Evolutionary conservation across 2,113 vertebrate species (phyloP).

Genomic region (Cebus imitator): DNA sequence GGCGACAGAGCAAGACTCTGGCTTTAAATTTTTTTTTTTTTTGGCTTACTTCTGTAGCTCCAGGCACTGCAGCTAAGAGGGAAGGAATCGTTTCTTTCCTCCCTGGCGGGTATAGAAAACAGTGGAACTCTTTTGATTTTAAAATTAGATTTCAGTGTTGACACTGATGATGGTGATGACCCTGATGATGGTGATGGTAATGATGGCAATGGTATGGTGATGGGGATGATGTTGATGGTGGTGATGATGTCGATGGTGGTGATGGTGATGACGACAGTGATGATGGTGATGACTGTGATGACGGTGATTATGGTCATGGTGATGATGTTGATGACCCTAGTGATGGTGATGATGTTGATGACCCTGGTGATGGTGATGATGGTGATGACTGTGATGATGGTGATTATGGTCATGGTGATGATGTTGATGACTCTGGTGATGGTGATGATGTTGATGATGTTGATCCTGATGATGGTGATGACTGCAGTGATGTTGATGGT

Average conservation of each 20-base stretch:
- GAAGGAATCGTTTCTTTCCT: neutral
- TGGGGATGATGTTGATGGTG: fast-evolving
- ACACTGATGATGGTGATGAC: too few species aligned
- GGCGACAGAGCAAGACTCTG: too few species aligned
- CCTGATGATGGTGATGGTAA: fast-evolving
- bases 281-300: too few species aligned
- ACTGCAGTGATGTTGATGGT: neutral
- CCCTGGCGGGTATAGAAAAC: neutral
- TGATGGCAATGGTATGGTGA: fast-evolving
- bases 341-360: fast-evolving
- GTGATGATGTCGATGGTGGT: fast-evolving
- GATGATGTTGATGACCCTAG: fast-evolving
- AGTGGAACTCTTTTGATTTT: neutral
- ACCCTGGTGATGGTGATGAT: neutral
- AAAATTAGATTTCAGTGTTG: neutral
- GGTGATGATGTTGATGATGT: fast-evolving
- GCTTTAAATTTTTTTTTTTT: too few species aligned
- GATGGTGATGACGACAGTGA: fast-evolving
- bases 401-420: fast-evolving
- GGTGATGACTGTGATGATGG: neutral
- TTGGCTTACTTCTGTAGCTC: neutral
- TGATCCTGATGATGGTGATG: fast-evolving
- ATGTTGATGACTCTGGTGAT: neutral
- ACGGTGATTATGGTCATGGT: fast-evolving
- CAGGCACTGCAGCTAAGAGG: neutral